These are phyloP conservation scores for Solenodon paradoxus DNA, from an alignment of 2,113 vertebrate species.

Conservation along the genomic window DNA sequence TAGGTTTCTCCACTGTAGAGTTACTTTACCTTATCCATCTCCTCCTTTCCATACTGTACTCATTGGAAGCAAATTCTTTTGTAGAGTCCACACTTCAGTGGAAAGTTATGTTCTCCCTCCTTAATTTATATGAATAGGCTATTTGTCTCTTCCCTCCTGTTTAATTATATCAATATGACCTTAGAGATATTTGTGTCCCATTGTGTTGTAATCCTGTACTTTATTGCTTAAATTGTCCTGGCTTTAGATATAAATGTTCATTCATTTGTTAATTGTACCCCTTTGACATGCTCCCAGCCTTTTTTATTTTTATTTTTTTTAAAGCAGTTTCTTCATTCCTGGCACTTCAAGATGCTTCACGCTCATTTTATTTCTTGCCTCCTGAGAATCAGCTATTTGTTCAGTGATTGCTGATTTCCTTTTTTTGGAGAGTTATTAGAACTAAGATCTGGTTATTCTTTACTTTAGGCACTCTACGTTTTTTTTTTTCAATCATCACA, in stretches of 20 bases:
- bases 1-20: not conserved
- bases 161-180: not conserved
- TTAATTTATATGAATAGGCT: slow-evolving; percentile 27
- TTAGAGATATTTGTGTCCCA: not conserved
- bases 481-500: slow-evolving; percentile 16
- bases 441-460: not conserved
- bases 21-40: not conserved
- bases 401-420: not conserved
- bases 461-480: not conserved
- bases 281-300: not conserved
- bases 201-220: not conserved
- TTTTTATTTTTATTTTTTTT: not conserved
- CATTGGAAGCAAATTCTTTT: not conserved
- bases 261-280: not conserved
- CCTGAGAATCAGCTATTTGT: not conserved
- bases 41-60: not conserved
- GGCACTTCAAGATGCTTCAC: not conserved
- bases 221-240: not conserved
- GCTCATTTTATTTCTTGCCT: not conserved
- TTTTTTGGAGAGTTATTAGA: not conserved
- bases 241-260: not conserved
- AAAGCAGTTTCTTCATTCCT: not conserved
- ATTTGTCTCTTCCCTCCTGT: not conserved
- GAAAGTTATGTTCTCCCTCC: not conserved
- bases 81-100: not conserved